Base-by-base conservation (phyloP, 1,140 invertebrate genomes). In the Sycophaga agraensis region DNA sequence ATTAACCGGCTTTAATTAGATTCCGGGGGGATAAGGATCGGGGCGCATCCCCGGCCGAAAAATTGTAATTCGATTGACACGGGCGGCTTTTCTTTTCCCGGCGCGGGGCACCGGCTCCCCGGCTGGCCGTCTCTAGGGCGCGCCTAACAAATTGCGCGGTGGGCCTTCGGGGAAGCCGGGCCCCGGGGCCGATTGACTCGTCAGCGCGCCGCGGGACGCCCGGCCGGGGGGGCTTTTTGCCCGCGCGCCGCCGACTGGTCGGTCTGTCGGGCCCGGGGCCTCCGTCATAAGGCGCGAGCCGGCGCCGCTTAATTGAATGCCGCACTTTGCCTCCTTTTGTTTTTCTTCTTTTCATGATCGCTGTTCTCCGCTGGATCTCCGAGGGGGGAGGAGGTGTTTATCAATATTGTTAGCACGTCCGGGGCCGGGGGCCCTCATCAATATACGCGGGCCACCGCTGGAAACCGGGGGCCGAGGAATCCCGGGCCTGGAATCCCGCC, bases 1-100 rank as follows among this genome's bases (percentile, higher is more conserved):
- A 63, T 63, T 46, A 63, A 63, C 61, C 58, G 54, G 61, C 55
- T 58, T 63, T 63, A 63, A 63, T 63, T 63, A 63, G 61, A 57
- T 63, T 63, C 60, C 40, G 40, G 40, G 17, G 40, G 4, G 40
- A 21, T 3, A 43, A 12, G 17, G 19, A 43, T 3, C 2, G 45
- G 6, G 45, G 6, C 3, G 6, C 22, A 26, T 4, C 6, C 8
- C 6, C n/a, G 37, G 37, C 5, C 5, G 7, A 26, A 9, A 28
- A 46, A 1, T 24, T 39, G 37, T 50, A 63, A 62, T 62, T 62
- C 21, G 59, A 62, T 62, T 62, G 59, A 56, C 59, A 62, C 59
- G 50, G 43, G 2, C 5, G 26, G 12, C 7, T 39, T 39, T 54
- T 42, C 28, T 21, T 54, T n/a, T 34, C n/a, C n/a, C n/a, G n/a